Conservation (phyloP, 2,797 vertebrate genomes). For the Cyprinella venusta region DNA sequence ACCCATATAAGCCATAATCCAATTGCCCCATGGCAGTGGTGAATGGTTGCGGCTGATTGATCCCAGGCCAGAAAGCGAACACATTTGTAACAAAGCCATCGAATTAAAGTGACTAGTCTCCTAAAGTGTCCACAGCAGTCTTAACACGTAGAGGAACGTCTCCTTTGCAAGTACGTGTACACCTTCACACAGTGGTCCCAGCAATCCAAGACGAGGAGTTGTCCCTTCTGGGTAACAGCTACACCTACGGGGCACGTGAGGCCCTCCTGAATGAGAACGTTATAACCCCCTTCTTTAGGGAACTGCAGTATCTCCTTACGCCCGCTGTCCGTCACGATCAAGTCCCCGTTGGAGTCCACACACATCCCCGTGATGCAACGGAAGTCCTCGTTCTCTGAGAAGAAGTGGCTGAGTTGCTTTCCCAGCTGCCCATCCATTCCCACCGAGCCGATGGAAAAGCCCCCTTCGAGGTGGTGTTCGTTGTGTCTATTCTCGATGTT, state of each 20-base stretch:
- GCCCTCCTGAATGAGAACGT: conserved; percentile 90
- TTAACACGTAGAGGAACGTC: conserved; percentile 80
- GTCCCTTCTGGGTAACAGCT: conserved; percentile 93
- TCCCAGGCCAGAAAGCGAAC: conserved; percentile 49
- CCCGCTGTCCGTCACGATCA: conserved; percentile 94
- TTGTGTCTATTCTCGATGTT: conserved; percentile 94
- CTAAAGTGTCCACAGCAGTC: conserved; percentile 18
- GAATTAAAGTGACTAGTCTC: conserved; percentile 62
- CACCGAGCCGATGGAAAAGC: conserved; percentile 95
- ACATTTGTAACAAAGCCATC: conserved; percentile 56
- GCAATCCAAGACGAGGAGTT: conserved; percentile 94
- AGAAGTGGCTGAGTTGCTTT: conserved; percentile 96
- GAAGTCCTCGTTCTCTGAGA: conserved; percentile 95
- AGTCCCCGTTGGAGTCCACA: conserved; percentile 90
- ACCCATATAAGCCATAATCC: conserved; percentile 13
- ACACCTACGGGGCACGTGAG: conserved; percentile 93
- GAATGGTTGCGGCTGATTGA: conserved; percentile 6
- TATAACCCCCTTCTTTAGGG: conserved; percentile 93
- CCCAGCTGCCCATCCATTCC: conserved; percentile 90
- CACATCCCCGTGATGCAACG: conserved; percentile 98
- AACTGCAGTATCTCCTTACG: conserved; percentile 95
- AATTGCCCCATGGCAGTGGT: conserved; percentile 37
- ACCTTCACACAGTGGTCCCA: conserved; percentile 99
- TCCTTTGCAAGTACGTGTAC: conserved; percentile 91
- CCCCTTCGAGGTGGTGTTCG: conserved; percentile 94